Conservation (phyloP, 2,888 invertebrate species). For the Buathra laborator region DNA sequence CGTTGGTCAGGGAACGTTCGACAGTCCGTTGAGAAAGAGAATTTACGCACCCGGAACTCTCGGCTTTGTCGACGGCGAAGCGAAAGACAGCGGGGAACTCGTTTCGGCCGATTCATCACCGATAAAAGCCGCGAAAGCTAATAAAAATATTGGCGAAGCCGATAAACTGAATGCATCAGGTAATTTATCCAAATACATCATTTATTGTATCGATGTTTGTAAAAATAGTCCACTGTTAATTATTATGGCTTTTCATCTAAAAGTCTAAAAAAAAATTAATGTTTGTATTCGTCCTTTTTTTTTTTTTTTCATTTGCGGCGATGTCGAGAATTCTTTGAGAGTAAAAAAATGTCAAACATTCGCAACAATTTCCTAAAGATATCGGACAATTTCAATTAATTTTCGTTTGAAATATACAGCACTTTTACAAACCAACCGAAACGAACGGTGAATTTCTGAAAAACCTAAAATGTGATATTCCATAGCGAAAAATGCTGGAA, state of each 20-base stretch:
- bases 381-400: too few relatives aligned
- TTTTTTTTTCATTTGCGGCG: background rate
- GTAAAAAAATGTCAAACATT: background rate
- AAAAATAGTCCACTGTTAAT: background rate
- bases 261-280: background rate
- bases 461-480: too few relatives aligned
- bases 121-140: constrained; percentile 17
- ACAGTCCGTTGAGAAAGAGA: background rate
- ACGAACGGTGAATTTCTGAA: too few relatives aligned
- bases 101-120: constrained; percentile 46
- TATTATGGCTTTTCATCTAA: background rate
- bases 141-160: background rate
- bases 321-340: background rate
- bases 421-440: too few relatives aligned
- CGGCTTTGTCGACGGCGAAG: constrained; percentile 55
- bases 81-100: constrained; percentile 31
- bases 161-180: constrained; percentile 16
- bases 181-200: constrained; percentile 9
- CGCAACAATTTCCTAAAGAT: too few relatives aligned
- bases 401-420: too few relatives aligned
- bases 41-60: constrained; percentile 7
- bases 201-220: background rate
- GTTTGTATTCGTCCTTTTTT: background rate
- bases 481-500: too few relatives aligned
- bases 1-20: too few relatives aligned